Evolutionary conservation across 1,140 invertebrate genomes (phyloP), one percentile per base, ranked within the genome.

Genomic region (Monomorium pharaonis): DNA sequence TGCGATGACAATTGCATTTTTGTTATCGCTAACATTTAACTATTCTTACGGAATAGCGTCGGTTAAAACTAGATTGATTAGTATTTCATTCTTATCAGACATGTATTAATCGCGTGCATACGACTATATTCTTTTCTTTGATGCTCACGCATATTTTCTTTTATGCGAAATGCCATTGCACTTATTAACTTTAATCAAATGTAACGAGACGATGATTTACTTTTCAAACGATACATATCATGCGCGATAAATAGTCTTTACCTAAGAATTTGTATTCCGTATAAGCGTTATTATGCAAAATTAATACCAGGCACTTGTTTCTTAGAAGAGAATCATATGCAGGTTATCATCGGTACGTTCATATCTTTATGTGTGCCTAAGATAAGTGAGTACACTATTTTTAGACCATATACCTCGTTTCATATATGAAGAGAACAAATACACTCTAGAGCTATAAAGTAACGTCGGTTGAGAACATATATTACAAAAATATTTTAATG

Each of bases 371-470:
- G 51, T 47, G 33, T 74, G 51, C 2, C 9, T 14, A 60, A 83
- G 67, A 83, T 83, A 83, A 80, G 33, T 42, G 63, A 58, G n/a
- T 33, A 62, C 37, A 54, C 21, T 80, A 74, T 74, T 72, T 58
- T 83, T 74, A 83, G 78, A 72, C 10, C 2, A 14, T 47, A 37
- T 47, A 37, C 9, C 14, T 24, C 10, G 4, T 70, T 70, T 80
- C 4, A 0, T 56, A 27, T 16, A 51, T 67, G 37, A 27, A 72
- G 7, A 33, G 9, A 72, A 72, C 37, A 70, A 80, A 24, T 51
- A 63, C 12, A 33, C 49, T 30, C 37, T 49, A 65, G 27, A 65
- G 24, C 3, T 49, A 14, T 51, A 24, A 65, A 78, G 14, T 30
- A 9, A 65, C 30, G n/a, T 78, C 27, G 18, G 0, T 49, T 49